Base-by-base conservation (phyloP, 2,888 invertebrate genomes). In the Caenorhabditis wallacei region DNA sequence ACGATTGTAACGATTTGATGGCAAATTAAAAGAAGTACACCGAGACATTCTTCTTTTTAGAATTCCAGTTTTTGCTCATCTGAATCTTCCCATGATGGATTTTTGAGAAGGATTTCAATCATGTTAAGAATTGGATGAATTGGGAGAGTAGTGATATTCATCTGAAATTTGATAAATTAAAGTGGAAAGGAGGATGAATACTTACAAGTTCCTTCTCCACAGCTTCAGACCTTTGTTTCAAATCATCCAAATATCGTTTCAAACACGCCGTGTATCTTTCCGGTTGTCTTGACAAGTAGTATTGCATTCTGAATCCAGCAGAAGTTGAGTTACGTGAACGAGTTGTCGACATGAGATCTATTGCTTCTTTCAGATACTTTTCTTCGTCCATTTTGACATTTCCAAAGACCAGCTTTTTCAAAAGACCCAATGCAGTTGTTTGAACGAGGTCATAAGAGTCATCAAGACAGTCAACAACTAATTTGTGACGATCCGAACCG, bases 371-470 rank as follows among this genome's bases (percentile, higher is more conserved):
- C 10, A 83, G 20, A 66, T 59, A 80, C 22, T 26, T 51, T 1
- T 78, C 69, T 54, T 81, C 81, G 37, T 71, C 63, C 51, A 83
- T 30, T 7, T 43, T 48, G 11, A 64, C 20, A 22, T 59, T 74
- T 24, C 80, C 74, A 48, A 80, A 84, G 22, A 84, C 76, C 5
- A 84, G 26, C 1, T 26, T 75, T 30, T 71, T 71, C 16, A 85
- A 18, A 10, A 80, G 43, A 0, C 63, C n/a, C 13, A 85, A 26
- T 1, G 87, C 84, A 1, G 61, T 68, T 0, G 54, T 69, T 63
- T 86, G 86, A 18, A 85, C 85, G 7, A 84, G 22, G 40, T 87
- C 84, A 53, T 85, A 87, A 0, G 85, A 82, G 68, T 88, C 88
- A 63, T 87, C 86, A 13, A 87, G 76, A 26, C 85, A 85, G 4